Conservation (phyloP, 2,797 vertebrate genomes). For the Pseudochaenichthys georgianus region DNA sequence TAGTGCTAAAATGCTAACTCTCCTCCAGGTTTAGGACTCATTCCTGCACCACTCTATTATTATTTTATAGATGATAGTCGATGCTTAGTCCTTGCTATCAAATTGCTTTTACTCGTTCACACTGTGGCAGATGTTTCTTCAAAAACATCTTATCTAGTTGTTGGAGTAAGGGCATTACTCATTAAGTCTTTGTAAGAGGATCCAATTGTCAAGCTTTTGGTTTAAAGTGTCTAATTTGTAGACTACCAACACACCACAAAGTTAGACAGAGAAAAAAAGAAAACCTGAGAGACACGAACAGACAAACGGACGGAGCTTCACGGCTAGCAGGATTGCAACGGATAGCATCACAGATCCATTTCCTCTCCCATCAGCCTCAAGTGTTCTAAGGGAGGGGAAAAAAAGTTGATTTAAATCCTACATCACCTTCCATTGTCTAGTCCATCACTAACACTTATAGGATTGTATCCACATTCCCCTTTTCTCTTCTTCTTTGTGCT, state of each 20-base stretch:
- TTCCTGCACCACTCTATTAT: too few relatives aligned
- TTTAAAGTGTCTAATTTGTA: not conserved
- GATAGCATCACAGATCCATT: conserved; percentile 65
- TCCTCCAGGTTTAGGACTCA: too few relatives aligned
- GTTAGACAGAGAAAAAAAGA: conserved; percentile 8
- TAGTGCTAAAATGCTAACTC: too few relatives aligned
- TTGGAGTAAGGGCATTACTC: not conserved
- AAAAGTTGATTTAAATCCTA: conserved; percentile 77
- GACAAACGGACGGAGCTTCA: conserved; percentile 32
- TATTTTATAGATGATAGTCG: too few relatives aligned
- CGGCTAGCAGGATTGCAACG: conserved; percentile 40
- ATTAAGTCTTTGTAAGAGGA: not conserved
- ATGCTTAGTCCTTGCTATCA: too few relatives aligned
- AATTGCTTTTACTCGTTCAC: too few relatives aligned
- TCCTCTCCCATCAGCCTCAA: conserved; percentile 67
- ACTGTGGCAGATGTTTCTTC: not conserved
- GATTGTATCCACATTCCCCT: conserved; percentile 39
- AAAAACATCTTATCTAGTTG: not conserved
- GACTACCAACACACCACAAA: not conserved
- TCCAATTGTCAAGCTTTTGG: not conserved
- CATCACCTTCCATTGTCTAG: conserved; percentile 79
- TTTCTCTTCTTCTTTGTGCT: conserved; percentile 41
- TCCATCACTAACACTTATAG: conserved; percentile 78
- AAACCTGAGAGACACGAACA: conserved; percentile 34
- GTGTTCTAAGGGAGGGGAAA: conserved; percentile 32